phyloP scores from a whole-genome alignment of 2,888 invertebrate species.

The Chironomus tentans region DNA sequence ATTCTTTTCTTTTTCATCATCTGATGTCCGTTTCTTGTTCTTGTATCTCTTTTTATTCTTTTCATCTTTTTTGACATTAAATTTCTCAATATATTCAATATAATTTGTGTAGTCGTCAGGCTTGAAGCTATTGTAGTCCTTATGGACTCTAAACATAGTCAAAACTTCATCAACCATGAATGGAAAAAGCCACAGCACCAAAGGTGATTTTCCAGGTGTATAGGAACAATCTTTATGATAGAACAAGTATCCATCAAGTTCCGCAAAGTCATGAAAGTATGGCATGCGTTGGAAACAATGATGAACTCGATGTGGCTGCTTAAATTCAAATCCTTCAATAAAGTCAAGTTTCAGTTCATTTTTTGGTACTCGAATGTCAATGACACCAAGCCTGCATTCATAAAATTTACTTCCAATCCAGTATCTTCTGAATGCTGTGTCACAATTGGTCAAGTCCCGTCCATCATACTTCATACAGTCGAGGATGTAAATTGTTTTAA shows the following conservation, averaged over 20 bases:
- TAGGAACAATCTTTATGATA: slow-evolving; percentile 80
- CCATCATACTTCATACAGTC: slow-evolving; percentile 51
- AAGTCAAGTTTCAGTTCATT: slow-evolving; percentile 34
- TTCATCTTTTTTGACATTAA: slow-evolving; percentile 38
- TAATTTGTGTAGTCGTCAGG: slow-evolving; percentile 47
- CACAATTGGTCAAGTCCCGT: slow-evolving; percentile 37
- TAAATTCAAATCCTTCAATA: slow-evolving; percentile 34
- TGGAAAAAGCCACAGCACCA: slow-evolving; percentile 86
- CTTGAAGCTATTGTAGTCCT: slow-evolving; percentile 38
- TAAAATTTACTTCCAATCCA: slow-evolving; percentile 68
- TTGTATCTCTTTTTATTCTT: background rate
- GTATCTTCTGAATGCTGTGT: slow-evolving; percentile 68
- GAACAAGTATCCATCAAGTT: slow-evolving; percentile 81
- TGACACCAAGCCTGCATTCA: slow-evolving; percentile 42
- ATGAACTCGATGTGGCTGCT: slow-evolving; percentile 32
- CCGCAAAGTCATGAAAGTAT: slow-evolving; percentile 40
- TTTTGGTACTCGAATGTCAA: slow-evolving; percentile 18
- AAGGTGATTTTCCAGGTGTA: slow-evolving; percentile 65
- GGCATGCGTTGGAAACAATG: slow-evolving; percentile 35
- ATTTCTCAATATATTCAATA: slow-evolving; percentile 45
- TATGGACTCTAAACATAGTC: slow-evolving; percentile 37
- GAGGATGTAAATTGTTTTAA: slow-evolving; percentile 62
- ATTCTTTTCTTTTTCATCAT: background rate
- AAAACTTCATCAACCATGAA: slow-evolving; percentile 75
- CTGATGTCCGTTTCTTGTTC: background rate